Conservation (phyloP, 1,140 invertebrate species). For the Drosophila ironensis region DNA sequence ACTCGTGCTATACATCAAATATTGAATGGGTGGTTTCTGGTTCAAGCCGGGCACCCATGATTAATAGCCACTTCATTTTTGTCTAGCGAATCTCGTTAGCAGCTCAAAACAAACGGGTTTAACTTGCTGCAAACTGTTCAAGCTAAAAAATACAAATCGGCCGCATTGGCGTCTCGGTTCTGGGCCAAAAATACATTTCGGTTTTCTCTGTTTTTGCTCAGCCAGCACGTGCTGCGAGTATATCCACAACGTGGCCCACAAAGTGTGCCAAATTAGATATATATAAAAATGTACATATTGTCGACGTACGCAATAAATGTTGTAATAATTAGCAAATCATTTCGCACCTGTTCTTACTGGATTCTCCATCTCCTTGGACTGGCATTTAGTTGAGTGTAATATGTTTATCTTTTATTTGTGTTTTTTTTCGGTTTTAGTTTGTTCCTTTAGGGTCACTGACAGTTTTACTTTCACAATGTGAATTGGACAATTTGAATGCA, state of each 20-base stretch:
- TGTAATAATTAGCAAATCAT: constrained; percentile 22
- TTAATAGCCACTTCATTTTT: constrained; percentile 22
- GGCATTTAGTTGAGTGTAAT: constrained; percentile 43
- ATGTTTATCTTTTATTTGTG: constrained; percentile 27
- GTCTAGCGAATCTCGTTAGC: constrained; percentile 41
- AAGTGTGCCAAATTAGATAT: constrained; percentile 52
- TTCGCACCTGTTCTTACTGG: constrained; percentile 67
- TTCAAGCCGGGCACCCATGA: constrained; percentile 16
- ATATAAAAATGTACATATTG: no score
- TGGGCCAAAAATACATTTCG: constrained; percentile 33
- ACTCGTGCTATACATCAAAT: not conserved
- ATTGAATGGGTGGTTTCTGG: constrained; percentile 4
- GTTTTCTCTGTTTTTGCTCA: not conserved
- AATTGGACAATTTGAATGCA: constrained; percentile 28
- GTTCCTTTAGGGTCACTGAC: constrained; percentile 8
- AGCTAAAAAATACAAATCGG: constrained; percentile 30
- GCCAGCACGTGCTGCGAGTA: constrained; percentile 60
- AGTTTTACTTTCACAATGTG: not conserved
- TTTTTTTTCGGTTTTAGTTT: not conserved
- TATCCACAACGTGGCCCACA: constrained; percentile 63
- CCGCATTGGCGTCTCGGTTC: constrained; percentile 24
- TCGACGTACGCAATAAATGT: constrained; percentile 24
- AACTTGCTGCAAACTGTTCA: constrained; percentile 31
- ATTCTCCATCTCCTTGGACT: constrained; percentile 5
- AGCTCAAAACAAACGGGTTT: constrained; percentile 45